Evolutionary conservation across 2,113 vertebrate genomes (phyloP), one percentile per base, ranked within the genome.

Genomic region (Hyperopisus bebe): DNA sequence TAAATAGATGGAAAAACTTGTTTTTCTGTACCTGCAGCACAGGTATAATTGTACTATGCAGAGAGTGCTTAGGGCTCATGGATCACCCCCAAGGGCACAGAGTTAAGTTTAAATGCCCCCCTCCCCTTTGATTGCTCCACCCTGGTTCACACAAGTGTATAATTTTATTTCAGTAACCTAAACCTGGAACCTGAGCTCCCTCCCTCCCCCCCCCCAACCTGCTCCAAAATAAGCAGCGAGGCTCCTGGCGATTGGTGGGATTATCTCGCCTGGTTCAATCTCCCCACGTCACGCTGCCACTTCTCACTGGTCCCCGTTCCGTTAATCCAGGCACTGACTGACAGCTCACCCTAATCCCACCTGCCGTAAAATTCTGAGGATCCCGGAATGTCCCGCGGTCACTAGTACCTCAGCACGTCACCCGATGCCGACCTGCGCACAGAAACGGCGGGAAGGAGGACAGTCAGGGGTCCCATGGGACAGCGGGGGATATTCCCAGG

Each of bases 101-200:
- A 19, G 35, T 42, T 80, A 80, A 80, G 13, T 42, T 80, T 42
- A 80, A 80, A 80, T 39, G 35, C 35, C 31, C 35, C 35, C 35
- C n/a, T 24, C 66, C 27, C 4, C 70, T 10, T 80, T 35, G 17
- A 35, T 42, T 80, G 35, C 74, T 80, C 74, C 13, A 42, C 74
- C 74, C 74, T 80, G 74, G 74, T 80, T 80, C 74, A 80, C 74
- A 42, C 74, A 42, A 80, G 74, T 42, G 74, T 80, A 80, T 80
- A 35, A 80, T 70, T 70, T 70, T 70, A 70, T 70, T 70, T 70
- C 10, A 31, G 62, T 70, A 80, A 42, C 74, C 35, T 70, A 70
- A 80, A 42, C 13, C 74, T 42, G 15, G 35, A 80, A 80, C 15
- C 9, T 70, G 74, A 80, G 74, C 74, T 39, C 1, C n/a, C 3